phyloP scores from a whole-genome alignment of 2,113 vertebrate genomes.

The Falco punctatus region DNA sequence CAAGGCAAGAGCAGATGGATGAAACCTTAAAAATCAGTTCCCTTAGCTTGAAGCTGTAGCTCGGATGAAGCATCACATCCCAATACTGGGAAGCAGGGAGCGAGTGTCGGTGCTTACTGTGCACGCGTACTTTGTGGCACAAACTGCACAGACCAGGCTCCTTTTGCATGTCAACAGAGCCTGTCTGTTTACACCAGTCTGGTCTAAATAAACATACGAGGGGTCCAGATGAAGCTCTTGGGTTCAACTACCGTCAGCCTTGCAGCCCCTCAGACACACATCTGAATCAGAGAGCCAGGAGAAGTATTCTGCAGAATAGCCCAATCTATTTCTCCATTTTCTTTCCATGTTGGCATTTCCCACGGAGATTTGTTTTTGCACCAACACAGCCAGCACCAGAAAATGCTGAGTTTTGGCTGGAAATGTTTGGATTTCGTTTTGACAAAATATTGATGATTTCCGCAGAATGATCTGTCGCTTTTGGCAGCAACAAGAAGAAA shows the following conservation, averaged over 20 bases:
- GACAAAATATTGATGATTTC: conserved; percentile 49
- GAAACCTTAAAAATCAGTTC: neutral
- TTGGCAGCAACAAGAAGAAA: neutral
- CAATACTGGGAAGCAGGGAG: neutral
- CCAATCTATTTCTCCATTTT: neutral
- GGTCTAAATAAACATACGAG: neutral
- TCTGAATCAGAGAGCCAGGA: neutral
- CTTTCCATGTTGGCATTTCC: conserved; percentile 31
- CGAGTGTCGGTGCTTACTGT: fast-evolving
- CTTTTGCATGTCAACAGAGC: neutral
- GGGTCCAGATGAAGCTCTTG: neutral
- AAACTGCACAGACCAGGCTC: neutral
- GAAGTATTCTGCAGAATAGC: neutral
- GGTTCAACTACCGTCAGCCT: neutral
- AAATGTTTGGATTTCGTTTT: conserved; percentile 37
- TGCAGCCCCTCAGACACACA: neutral
- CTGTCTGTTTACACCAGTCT: neutral
- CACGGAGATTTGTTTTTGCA: conserved; percentile 17
- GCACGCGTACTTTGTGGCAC: neutral
- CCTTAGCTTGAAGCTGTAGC: neutral
- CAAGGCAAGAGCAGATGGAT: neutral
- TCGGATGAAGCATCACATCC: neutral
- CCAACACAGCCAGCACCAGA: conserved; percentile 11
- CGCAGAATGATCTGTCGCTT: neutral
- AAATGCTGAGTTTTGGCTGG: conserved; percentile 38